Evolutionary conservation across 2,888 invertebrate species (phyloP).

Genomic region (Beris chalybata): DNA sequence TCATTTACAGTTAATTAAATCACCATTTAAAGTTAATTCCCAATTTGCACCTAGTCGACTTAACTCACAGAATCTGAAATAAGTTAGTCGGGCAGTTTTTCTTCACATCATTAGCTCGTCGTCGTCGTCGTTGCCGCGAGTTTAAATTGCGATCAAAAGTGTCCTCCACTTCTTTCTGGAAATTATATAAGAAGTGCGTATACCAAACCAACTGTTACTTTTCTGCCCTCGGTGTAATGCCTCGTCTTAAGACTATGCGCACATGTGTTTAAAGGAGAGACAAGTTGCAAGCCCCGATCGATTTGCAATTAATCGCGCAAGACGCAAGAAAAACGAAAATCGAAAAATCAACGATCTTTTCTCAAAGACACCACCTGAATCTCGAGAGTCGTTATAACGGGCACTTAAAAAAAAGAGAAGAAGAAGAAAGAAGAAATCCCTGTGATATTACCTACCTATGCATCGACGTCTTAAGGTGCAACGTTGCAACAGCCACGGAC

Average conservation of each 20-base stretch:
- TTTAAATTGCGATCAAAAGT: background rate
- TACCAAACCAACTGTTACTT: too few species aligned
- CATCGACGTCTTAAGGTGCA: too few species aligned
- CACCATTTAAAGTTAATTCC: slow-evolving; percentile 29
- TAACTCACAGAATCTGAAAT: slow-evolving; percentile 31
- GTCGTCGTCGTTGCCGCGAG: background rate
- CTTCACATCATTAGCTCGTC: background rate
- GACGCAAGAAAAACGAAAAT: background rate
- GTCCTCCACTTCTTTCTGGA: background rate
- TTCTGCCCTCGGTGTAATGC: background rate
- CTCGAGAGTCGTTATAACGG: background rate
- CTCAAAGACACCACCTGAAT: slow-evolving; percentile 4
- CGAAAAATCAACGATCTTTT: slow-evolving; percentile 21
- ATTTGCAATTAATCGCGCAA: slow-evolving; percentile 28
- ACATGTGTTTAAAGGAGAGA: background rate
- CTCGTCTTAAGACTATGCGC: slow-evolving; percentile 15
- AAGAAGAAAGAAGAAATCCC: slow-evolving; percentile 15
- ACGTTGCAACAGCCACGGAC: too few species aligned
- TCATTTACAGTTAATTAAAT: slow-evolving; percentile 26
- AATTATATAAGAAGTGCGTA: background rate
- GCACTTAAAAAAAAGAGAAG: slow-evolving; percentile 19
- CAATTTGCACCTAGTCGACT: slow-evolving; percentile 33
- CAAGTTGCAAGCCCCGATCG: slow-evolving; percentile 6
- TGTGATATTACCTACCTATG: too few species aligned
- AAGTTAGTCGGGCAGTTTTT: slow-evolving; percentile 7